Evolutionary conservation across 2,888 invertebrate species (phyloP).

Genomic region (Epinotia demarniana): DNA sequence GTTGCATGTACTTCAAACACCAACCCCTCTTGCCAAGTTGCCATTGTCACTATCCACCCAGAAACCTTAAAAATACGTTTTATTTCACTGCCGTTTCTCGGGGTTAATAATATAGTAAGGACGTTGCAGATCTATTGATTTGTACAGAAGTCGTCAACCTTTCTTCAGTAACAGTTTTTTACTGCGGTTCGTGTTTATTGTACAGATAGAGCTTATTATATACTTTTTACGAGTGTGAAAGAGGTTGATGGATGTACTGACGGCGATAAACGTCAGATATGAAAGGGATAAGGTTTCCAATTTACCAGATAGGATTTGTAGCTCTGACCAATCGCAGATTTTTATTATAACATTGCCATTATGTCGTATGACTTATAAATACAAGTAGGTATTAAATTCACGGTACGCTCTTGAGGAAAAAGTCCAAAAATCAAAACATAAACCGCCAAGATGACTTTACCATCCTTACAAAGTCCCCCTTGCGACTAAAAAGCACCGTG

Average conservation of each 20-base stretch:
- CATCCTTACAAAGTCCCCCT: no score
- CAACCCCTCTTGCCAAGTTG: not conserved
- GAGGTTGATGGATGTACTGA: not conserved
- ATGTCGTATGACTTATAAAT: not conserved
- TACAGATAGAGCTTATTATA: not conserved
- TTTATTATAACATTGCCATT: no score
- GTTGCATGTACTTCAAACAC: not conserved
- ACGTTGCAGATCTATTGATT: constrained; percentile 15
- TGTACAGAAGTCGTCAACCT: not conserved
- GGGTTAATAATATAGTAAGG: not conserved
- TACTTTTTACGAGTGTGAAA: not conserved
- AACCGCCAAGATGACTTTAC: not conserved
- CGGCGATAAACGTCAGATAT: not conserved
- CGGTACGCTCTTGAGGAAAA: not conserved
- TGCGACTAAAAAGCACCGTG: not conserved
- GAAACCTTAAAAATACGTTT: not conserved
- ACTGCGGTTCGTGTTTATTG: not conserved
- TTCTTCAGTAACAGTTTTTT: not conserved
- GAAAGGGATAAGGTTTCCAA: not conserved
- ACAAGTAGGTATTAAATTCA: not conserved
- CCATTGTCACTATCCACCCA: not conserved
- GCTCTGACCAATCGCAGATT: no score
- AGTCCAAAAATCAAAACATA: not conserved
- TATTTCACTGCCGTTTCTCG: not conserved
- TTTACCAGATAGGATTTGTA: not conserved